phyloP scores from a whole-genome alignment of 2,888 invertebrate species.

The Oligia strigilis region DNA sequence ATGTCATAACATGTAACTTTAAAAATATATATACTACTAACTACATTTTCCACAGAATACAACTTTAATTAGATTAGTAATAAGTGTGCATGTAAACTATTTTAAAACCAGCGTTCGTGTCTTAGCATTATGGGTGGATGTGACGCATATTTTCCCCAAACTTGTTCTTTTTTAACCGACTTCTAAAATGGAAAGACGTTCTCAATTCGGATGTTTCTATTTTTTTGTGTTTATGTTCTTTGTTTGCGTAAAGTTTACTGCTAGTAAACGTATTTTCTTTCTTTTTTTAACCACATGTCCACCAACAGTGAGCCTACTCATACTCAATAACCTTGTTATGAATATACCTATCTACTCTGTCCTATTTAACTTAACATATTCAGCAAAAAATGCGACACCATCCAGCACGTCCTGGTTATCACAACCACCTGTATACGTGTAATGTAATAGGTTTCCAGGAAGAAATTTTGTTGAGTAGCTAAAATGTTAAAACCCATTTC shows the following conservation, averaged over 20 bases:
- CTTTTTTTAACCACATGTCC: too few relatives aligned
- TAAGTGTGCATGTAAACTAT: not conserved
- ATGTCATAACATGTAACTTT: too few relatives aligned
- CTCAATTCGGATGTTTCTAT: too few relatives aligned
- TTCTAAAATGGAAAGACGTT: too few relatives aligned
- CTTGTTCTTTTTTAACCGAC: too few relatives aligned
- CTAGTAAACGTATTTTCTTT: not conserved
- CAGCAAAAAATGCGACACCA: not conserved
- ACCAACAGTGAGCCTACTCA: too few relatives aligned
- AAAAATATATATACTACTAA: too few relatives aligned
- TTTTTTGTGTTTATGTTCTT: too few relatives aligned
- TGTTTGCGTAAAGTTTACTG: not conserved
- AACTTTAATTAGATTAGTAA: too few relatives aligned
- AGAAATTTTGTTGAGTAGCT: constrained; percentile 29
- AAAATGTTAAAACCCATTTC: constrained; percentile 36
- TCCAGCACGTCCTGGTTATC: not conserved
- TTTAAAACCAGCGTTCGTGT: not conserved
- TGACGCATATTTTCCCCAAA: too few relatives aligned
- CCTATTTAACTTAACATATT: not conserved
- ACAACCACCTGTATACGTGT: not conserved
- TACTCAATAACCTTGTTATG: too few relatives aligned
- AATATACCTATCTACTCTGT: not conserved
- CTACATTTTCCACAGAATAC: too few relatives aligned
- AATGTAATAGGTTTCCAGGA: constrained; percentile 24
- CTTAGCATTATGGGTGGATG: not conserved